Percentiles rank a stretch among this genome's conserved stretches.
These are phyloP conservation scores for Heteromyza rotundicornis DNA, from an alignment of 2,888 invertebrate species.

Conservation along the genomic window DNA sequence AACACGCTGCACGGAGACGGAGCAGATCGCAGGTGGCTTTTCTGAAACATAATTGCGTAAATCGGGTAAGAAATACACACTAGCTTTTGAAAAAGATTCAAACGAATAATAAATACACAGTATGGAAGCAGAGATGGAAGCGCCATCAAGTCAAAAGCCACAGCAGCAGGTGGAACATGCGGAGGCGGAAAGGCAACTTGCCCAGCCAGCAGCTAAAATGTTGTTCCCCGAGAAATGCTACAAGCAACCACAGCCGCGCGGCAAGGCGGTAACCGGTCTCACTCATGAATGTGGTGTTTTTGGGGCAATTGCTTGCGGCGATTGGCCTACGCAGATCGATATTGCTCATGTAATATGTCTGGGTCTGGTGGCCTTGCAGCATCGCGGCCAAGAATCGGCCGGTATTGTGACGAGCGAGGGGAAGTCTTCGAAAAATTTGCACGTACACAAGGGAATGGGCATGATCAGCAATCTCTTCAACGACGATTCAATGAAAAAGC, in stretches of 20 bases:
- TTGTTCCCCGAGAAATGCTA: neutral
- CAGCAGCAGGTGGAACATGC: too few relatives aligned
- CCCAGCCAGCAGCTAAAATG: neutral
- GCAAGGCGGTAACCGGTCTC: constrained; percentile 66
- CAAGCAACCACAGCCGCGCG: too few relatives aligned
- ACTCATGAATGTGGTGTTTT: constrained; percentile 95
- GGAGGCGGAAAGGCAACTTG: constrained; percentile 21
- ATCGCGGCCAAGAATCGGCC: constrained; percentile 98
- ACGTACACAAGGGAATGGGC: constrained; percentile 92
- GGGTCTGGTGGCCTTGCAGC: constrained; percentile 90
- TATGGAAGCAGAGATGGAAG: constrained; percentile 25
- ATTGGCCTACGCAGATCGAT: constrained; percentile 91
- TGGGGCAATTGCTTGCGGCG: constrained; percentile 89
- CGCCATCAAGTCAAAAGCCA: constrained; percentile 12
- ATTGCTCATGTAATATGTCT: constrained; percentile 90
- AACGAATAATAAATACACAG: constrained; percentile 17
- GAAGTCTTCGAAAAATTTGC: constrained; percentile 78
- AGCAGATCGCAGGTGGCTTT: too few relatives aligned
- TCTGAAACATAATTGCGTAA: too few relatives aligned
- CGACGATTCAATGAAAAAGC: constrained; percentile 84
- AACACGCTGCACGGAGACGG: too few relatives aligned
- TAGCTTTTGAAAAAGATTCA: neutral
- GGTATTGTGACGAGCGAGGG: constrained; percentile 96
- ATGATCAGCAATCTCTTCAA: constrained; percentile 92
- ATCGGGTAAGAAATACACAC: too few relatives aligned